Evolutionary conservation across 2,888 invertebrate genomes (phyloP).

Genomic region (Thymelicus lineola): DNA sequence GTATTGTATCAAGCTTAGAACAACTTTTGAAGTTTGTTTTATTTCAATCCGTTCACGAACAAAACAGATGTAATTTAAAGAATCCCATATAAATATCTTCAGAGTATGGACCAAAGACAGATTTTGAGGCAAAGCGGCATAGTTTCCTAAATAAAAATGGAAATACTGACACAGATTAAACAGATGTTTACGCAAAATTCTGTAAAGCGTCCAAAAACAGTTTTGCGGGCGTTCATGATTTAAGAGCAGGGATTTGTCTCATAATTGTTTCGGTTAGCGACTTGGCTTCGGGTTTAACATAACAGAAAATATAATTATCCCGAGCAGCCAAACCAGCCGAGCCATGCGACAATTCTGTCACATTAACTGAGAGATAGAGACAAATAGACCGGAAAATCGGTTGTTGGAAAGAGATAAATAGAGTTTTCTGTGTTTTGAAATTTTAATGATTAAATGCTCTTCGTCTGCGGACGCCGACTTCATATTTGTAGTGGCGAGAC

Average conservation of each 20-base stretch:
- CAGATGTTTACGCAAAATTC: constrained; percentile 6
- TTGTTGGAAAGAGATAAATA: constrained; percentile 75
- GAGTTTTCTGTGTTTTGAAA: constrained; percentile 69
- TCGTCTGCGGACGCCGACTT: constrained; percentile 37
- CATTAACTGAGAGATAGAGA: constrained; percentile 80
- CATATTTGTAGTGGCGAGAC: constrained; percentile 30
- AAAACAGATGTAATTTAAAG: no score
- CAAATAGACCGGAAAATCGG: constrained; percentile 82
- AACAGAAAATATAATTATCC: constrained; percentile 52
- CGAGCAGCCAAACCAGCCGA: constrained; percentile 65
- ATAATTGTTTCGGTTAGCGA: constrained; percentile 43
- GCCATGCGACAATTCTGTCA: constrained; percentile 79
- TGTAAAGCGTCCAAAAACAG: constrained; percentile 21
- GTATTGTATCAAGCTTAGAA: no score
- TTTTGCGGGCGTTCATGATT: constrained; percentile 31
- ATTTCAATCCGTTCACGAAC: no score
- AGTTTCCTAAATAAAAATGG: no score
- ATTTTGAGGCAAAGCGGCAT: no score
- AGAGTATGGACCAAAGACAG: no score
- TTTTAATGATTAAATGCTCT: constrained; percentile 76
- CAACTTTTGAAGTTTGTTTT: no score
- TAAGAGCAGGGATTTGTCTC: constrained; percentile 32
- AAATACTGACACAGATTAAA: background rate
- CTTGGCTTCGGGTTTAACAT: constrained; percentile 45
- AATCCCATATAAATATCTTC: no score